Evolutionary conservation across 2,797 vertebrate species (phyloP).

Genomic region (Antennarius maculatus): DNA sequence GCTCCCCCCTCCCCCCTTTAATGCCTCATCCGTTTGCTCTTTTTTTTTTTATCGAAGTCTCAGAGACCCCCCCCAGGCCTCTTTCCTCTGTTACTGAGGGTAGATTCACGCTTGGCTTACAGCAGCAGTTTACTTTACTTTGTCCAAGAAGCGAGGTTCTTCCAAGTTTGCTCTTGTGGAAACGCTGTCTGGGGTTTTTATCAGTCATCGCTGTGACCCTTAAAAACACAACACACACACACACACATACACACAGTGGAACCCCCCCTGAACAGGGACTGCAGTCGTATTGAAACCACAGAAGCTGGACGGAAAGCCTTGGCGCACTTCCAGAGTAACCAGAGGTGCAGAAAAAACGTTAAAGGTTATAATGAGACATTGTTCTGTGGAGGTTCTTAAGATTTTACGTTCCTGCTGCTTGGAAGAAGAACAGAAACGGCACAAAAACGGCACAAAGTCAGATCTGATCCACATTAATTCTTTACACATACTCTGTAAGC

Average conservation of each 20-base stretch:
- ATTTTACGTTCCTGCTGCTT: conserved; percentile 11
- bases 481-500: too few relatives aligned
- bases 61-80: conserved; percentile 30
- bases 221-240: conserved; percentile 3
- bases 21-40: not conserved
- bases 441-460: too few relatives aligned
- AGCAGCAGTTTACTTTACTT: conserved; percentile 21
- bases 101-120: conserved; percentile 50
- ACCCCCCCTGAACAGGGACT: not conserved
- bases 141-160: conserved; percentile 7
- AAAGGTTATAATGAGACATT: not conserved
- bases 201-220: not conserved
- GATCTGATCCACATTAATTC: too few relatives aligned
- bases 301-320: not conserved
- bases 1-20: not conserved
- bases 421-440: not conserved
- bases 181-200: conserved; percentile 16
- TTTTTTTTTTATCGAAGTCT: conserved; percentile 38
- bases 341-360: not conserved
- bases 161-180: not conserved
- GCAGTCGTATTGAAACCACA: not conserved
- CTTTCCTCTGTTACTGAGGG: conserved; percentile 33
- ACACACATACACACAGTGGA: not conserved
- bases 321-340: conserved; percentile 16
- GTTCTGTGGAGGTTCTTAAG: not conserved